Base-by-base conservation (phyloP, 2,797 vertebrate genomes). In the Uromys caudimaculatus region DNA sequence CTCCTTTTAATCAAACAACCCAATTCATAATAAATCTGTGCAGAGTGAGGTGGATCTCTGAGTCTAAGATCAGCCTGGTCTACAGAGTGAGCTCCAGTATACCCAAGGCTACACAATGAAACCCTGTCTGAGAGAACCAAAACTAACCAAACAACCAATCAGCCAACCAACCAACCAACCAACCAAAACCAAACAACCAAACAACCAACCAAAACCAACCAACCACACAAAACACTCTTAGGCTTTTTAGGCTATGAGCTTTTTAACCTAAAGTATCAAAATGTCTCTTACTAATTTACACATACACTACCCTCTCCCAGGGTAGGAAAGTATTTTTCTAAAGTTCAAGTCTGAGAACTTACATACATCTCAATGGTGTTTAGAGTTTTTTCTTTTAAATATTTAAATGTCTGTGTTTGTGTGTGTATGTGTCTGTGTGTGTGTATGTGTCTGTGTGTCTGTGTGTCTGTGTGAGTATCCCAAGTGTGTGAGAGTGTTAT, bases 341-440 rank as follows among this genome's bases (percentile, higher is more conserved):
- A 89, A 92, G 23, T 67, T 71, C n/a, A 82, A 92, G 77, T 93
- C 69, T 83, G 38, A 79, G 73, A 87, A 81, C 60, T 58, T 90
- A 11, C 69, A 90, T 47, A 71, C 14, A 71, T 56, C 9, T 52
- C 64, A 86, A 52, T n/a, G 62, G 19, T 86, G 3, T 52, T 69
- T 52, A 16, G 11, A 86, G 10, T 32, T 64, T 47, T n/a, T 35
- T 35, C 67, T 38, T 38, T 69, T 16, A n/a, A 86, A 69, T 69
- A 69, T 69, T 84, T 62, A 67, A 50, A 32, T 83, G 38, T 47
- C 0, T 76, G 13, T 76, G 11, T 60, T 29, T 64, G 62, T 64
- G 29, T 58, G 56, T 58, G 56, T 58, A 6, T 58, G 21, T 32
- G 62, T 64, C 12, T 32, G 29, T 67, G 62, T 64, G 60, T 29